Evolutionary conservation across 2,888 invertebrate genomes (phyloP).

Genomic region (Noctua janthina): DNA sequence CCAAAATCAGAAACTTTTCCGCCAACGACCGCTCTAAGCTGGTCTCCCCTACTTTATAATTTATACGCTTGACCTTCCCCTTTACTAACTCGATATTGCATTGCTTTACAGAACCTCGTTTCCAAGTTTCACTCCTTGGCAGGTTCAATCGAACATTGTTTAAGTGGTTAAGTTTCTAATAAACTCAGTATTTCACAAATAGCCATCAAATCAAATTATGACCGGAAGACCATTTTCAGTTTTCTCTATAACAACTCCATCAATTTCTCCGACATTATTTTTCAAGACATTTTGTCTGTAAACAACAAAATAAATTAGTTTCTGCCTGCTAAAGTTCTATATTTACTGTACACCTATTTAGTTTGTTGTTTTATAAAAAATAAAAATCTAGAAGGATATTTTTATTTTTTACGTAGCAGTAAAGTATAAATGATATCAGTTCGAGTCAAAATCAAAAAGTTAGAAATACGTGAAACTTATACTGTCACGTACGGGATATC

Average conservation of each 20-base stretch:
- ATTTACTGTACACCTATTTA: neutral
- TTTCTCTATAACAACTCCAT: neutral
- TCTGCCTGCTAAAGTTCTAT: neutral
- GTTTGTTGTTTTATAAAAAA: neutral
- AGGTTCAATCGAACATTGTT: neutral
- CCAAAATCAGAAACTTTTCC: no score
- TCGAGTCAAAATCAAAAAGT: neutral
- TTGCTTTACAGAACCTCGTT: constrained; percentile 16
- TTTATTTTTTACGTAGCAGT: neutral
- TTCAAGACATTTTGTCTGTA: constrained; percentile 2
- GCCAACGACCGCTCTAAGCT: neutral
- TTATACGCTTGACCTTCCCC: constrained; percentile 16
- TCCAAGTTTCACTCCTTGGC: constrained; percentile 7
- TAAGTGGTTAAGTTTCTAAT: constrained; percentile 12
- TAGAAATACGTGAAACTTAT: neutral
- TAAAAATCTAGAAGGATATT: neutral
- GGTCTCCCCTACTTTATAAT: constrained; percentile 19
- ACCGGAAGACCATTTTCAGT: neutral
- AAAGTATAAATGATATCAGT: neutral
- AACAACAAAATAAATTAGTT: neutral
- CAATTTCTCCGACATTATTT: neutral
- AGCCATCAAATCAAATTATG: constrained; percentile 4
- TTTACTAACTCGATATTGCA: constrained; percentile 15
- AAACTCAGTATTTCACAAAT: constrained; percentile 14
- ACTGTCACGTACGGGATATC: no score